phyloP scores from a whole-genome alignment of 2,888 invertebrate genomes.

The Athalia circularis region DNA sequence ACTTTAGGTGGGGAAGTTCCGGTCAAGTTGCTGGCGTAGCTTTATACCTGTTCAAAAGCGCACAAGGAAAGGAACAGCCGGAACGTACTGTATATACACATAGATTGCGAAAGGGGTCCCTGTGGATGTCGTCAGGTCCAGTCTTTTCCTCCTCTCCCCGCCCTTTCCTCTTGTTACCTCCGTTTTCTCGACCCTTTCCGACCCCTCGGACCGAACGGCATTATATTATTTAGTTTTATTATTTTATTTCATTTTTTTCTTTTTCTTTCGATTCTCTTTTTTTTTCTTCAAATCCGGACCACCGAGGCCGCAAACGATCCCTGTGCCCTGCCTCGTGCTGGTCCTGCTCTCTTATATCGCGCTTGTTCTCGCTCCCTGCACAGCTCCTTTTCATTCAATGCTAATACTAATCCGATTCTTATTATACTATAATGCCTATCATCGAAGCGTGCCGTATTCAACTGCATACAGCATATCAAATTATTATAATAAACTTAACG shows the following conservation, averaged over 20 bases:
- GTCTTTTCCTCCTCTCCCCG: background rate
- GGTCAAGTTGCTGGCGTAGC: no score
- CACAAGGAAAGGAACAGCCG: background rate
- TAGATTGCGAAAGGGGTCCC: background rate
- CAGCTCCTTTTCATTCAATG: slow-evolving; percentile 72
- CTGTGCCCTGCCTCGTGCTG: no score
- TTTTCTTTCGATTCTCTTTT: background rate
- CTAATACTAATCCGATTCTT: slow-evolving; percentile 74
- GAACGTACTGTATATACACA: slow-evolving; percentile 3
- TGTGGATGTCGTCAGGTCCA: slow-evolving; percentile 35
- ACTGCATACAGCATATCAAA: no score
- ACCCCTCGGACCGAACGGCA: slow-evolving; percentile 37
- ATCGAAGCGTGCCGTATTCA: slow-evolving; percentile 44
- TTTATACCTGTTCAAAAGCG: background rate
- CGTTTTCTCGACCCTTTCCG: background rate
- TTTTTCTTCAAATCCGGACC: slow-evolving; percentile 54
- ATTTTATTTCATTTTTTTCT: no score
- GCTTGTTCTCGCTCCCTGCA: slow-evolving; percentile 63
- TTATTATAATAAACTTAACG: no score
- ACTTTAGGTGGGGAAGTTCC: no score
- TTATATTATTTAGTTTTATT: slow-evolving; percentile 21
- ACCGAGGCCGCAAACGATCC: slow-evolving; percentile 55
- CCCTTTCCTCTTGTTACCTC: background rate
- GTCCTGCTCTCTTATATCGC: slow-evolving; percentile 56
- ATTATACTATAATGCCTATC: slow-evolving; percentile 72